These are phyloP conservation scores for Pygathrix nemaeus DNA, from an alignment of 2,113 vertebrate species.

Conservation along the genomic window DNA sequence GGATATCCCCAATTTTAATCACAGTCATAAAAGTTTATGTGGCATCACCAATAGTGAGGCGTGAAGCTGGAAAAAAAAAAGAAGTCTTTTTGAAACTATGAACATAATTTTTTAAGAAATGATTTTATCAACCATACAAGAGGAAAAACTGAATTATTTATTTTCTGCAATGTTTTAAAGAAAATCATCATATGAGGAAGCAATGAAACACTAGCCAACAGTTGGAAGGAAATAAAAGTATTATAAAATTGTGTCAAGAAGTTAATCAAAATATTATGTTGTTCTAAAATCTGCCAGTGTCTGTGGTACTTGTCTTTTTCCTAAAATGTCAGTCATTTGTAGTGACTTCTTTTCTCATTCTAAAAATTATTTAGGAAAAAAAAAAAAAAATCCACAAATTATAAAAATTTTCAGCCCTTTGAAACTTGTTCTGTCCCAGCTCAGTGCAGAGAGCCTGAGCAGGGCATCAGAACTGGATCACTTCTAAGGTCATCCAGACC, in stretches of 20 bases:
- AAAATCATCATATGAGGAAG: background rate
- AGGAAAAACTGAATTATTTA: background rate
- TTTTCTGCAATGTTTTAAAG: background rate
- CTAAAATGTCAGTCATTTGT: background rate
- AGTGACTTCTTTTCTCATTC: background rate
- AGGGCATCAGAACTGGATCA: accelerated
- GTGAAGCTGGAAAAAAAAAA: background rate
- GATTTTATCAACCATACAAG: background rate
- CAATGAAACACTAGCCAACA: background rate
- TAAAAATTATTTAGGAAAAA: background rate
- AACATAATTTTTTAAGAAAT: background rate
- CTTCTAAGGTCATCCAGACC: no score
- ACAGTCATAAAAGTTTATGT: background rate
- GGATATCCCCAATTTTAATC: background rate
- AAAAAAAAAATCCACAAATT: background rate
- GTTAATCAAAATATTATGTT: background rate
- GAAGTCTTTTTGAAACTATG: background rate
- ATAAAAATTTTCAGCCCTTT: background rate
- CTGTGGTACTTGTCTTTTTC: background rate
- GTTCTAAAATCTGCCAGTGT: background rate
- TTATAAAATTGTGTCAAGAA: background rate
- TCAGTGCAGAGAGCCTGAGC: background rate
- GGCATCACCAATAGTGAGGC: background rate
- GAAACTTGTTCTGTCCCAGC: accelerated
- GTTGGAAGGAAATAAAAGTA: background rate